Conservation (phyloP, 2,797 vertebrate species). For the Esox lucius region DNA sequence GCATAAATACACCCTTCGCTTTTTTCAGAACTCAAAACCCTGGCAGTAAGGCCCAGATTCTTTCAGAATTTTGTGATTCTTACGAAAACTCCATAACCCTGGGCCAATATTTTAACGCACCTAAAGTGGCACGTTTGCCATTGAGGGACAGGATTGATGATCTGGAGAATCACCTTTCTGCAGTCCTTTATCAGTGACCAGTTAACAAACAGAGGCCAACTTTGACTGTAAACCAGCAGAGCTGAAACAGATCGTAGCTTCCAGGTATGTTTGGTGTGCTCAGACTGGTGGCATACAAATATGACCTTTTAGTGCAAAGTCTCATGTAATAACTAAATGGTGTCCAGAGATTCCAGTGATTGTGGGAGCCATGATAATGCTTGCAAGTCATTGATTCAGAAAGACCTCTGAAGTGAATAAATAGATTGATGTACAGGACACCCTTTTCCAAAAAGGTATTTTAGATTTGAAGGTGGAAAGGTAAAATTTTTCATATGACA, state of each 20-base stretch:
- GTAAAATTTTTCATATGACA: too few species aligned
- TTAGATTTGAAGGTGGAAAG: not conserved
- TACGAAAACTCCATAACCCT: not conserved
- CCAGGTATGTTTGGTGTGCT: not conserved
- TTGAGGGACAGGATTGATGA: not conserved
- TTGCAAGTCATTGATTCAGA: not conserved
- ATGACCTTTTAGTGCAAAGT: not conserved
- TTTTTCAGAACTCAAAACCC: not conserved
- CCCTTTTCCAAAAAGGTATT: not conserved
- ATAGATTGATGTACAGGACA: not conserved
- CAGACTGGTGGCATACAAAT: not conserved
- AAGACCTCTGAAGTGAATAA: not conserved
- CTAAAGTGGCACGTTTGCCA: not conserved
- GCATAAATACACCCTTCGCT: not conserved
- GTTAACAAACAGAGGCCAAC: not conserved
- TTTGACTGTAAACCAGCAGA: not conserved
- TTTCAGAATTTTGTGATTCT: not conserved
- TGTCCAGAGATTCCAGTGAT: not conserved
- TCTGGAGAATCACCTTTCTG: conserved; percentile 4
- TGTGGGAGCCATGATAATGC: conserved; percentile 1
- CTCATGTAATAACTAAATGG: not conserved
- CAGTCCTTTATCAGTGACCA: not conserved
- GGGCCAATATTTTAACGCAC: not conserved
- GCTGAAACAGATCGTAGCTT: not conserved
- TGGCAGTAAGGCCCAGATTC: too few species aligned